phyloP scores from a whole-genome alignment of 2,113 vertebrate genomes.

The Rhadina sibilatrix region DNA sequence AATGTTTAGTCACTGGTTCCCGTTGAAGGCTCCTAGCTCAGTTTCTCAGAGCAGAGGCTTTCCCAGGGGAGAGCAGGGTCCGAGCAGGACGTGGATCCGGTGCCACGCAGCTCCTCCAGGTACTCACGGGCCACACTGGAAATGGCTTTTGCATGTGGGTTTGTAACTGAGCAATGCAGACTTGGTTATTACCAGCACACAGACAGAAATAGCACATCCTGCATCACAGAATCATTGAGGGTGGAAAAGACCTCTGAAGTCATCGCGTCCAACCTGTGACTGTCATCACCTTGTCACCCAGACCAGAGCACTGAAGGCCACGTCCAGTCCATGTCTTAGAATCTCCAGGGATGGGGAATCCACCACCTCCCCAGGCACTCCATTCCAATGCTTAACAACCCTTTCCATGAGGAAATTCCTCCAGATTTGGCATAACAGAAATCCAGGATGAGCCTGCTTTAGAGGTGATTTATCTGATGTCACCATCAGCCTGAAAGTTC shows the following conservation, averaged over 20 bases:
- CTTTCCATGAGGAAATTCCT: neutral
- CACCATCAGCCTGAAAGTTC: neutral
- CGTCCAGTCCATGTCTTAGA: neutral
- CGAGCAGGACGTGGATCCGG: neutral
- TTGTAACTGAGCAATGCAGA: neutral
- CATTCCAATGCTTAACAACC: neutral
- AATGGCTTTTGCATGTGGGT: neutral
- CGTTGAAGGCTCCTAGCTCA: neutral
- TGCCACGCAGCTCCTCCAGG: neutral
- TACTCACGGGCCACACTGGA: neutral
- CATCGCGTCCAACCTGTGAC: neutral
- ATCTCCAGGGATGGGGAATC: neutral
- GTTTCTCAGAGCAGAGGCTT: neutral
- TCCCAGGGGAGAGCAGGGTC: neutral
- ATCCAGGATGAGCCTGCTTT: neutral
- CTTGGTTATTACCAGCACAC: neutral
- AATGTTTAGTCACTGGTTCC: slow-evolving; percentile 30
- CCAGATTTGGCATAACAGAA: neutral
- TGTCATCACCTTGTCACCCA: neutral
- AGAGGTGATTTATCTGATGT: neutral
- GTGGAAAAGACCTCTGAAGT: neutral
- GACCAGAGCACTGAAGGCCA: neutral
- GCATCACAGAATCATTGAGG: too few species aligned
- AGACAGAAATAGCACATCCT: neutral
- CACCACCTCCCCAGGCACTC: neutral